These are phyloP conservation scores for Urocitellus parryii DNA, from an alignment of 2,113 vertebrate species.

Conservation along the genomic window DNA sequence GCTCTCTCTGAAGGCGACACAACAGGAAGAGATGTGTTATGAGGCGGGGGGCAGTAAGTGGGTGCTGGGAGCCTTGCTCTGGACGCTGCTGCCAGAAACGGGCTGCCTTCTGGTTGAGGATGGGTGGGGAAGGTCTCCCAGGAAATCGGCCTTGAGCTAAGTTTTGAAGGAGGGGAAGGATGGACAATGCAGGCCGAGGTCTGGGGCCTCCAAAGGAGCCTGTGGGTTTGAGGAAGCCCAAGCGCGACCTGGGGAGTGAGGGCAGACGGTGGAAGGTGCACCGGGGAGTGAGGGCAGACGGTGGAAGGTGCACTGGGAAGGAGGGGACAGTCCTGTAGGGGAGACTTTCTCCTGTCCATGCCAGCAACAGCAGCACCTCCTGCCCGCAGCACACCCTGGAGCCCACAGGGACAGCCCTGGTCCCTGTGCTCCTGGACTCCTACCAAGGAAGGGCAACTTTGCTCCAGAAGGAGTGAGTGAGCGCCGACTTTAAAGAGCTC, in stretches of 20 bases:
- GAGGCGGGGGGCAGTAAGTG: conserved; percentile 46
- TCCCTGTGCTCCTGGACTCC: not conserved
- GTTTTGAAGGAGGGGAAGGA: not conserved
- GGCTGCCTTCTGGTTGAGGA: not conserved
- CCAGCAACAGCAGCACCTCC: rapidly evolving
- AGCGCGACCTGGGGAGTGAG: not conserved
- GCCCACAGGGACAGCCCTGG: rapidly evolving
- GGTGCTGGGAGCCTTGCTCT: conserved; percentile 13
- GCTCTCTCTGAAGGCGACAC: conserved; percentile 70
- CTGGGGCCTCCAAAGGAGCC: not conserved
- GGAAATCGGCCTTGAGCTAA: not conserved
- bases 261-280: rapidly evolving
- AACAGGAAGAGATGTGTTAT: conserved; percentile 72
- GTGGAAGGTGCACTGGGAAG: not conserved
- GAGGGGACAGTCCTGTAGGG: not conserved
- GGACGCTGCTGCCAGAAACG: conserved; percentile 53
- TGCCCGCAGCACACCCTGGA: too few relatives aligned
- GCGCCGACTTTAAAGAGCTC: not conserved
- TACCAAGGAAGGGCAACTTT: not conserved
- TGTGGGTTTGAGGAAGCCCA: not conserved
- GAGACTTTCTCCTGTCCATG: too few relatives aligned
- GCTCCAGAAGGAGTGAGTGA: not conserved
- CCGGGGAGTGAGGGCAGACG: not conserved
- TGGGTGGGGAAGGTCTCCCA: not conserved
- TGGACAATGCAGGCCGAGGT: too few relatives aligned